Percentiles rank a stretch among this genome's conserved stretches.
Evolutionary conservation across 2,113 vertebrate species (phyloP).

Genomic region (Pachycephala philippinensis): DNA sequence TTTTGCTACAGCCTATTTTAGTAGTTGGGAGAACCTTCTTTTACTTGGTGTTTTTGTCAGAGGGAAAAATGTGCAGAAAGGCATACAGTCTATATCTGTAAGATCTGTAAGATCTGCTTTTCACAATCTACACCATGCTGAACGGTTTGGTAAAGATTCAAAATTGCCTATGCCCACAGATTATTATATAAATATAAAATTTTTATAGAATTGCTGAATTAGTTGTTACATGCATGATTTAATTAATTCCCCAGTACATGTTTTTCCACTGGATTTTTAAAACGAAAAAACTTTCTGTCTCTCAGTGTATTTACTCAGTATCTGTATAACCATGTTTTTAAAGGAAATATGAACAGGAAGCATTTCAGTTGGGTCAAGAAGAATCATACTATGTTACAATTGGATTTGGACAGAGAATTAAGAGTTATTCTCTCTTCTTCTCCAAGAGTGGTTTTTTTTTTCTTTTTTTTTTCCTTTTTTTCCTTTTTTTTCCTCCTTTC

Average conservation of each 20-base stretch:
- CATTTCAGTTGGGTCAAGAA: not conserved
- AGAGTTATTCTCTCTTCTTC: not conserved
- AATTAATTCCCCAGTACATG: not conserved
- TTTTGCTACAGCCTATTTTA: slow-evolving; percentile 17
- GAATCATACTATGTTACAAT: not conserved
- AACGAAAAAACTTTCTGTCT: not conserved
- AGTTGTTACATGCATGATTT: not conserved
- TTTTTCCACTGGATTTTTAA: not conserved
- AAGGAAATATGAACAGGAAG: not conserved
- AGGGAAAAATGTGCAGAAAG: not conserved
- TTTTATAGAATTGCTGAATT: not conserved
- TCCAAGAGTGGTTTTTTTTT: not conserved
- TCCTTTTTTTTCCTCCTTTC: not conserved
- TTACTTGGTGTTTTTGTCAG: not conserved
- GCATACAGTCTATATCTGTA: not conserved
- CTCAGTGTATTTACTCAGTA: not conserved
- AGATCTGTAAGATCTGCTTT: not conserved
- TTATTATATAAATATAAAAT: not conserved
- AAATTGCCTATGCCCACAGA: not conserved
- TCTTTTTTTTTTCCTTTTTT: not conserved
- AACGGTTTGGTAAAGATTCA: not conserved
- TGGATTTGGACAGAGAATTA: not conserved
- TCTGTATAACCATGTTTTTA: not conserved
- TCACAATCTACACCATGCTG: not conserved
- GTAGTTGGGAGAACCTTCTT: slow-evolving; percentile 3